A percentile compares a stretch with the other conserved stretches of the same genome.
These are phyloP conservation scores for Pipra filicauda DNA, from an alignment of 2,113 vertebrate species.

Conservation along the genomic window DNA sequence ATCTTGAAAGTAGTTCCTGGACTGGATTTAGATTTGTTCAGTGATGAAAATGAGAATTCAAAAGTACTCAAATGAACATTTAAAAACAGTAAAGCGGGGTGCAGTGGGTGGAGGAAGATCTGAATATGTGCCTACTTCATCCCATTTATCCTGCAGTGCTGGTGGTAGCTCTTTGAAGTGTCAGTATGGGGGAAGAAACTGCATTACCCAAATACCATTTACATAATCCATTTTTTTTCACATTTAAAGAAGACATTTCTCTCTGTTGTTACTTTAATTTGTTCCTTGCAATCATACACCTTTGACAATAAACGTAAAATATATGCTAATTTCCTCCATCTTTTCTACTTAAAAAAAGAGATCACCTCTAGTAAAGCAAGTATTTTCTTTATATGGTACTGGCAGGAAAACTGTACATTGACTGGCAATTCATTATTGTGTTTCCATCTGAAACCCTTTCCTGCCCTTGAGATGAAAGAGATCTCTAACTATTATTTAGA, in stretches of 20 bases:
- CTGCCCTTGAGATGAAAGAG: not conserved
- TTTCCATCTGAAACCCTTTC: not conserved
- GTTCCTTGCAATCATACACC: not conserved
- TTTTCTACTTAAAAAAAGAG: not conserved
- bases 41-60: constrained; percentile 11
- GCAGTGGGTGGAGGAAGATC: constrained; percentile 27
- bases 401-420: not conserved
- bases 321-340: not conserved
- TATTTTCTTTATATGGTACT: not conserved
- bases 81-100: not conserved
- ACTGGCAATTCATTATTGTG: not conserved
- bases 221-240: constrained; percentile 36
- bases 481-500: not conserved
- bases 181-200: constrained; percentile 36
- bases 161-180: constrained; percentile 31
- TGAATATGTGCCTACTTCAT: not conserved
- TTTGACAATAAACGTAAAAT: not conserved
- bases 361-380: not conserved
- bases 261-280: constrained; percentile 3
- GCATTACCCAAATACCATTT: constrained; percentile 58
- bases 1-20: not conserved
- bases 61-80: constrained; percentile 31
- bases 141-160: constrained; percentile 40
- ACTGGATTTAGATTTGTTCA: not conserved
- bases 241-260: not conserved